Base-by-base conservation (phyloP, 1,140 invertebrate species). In the Pseudomyrmex concolor region DNA sequence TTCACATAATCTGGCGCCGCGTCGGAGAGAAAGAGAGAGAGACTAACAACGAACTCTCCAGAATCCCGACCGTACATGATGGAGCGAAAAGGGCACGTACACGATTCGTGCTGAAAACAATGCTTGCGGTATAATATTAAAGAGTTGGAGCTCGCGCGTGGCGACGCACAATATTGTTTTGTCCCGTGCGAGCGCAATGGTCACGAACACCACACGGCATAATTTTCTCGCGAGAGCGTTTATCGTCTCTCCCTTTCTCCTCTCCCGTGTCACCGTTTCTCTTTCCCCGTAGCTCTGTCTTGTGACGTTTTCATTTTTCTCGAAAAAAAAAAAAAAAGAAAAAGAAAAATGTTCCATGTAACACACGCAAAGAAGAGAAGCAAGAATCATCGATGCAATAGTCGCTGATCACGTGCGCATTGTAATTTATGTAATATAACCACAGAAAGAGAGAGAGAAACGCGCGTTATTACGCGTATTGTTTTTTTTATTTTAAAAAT, bases 41-140 rank as follows among this genome's bases (percentile, higher is more conserved):
- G 19, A 80, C 34, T 19, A 45, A 57, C 43, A 63, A 7, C n/a
- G 59, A 19, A 5, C 51, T 70, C 76, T 59, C 43, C 10, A 54
- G 76, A 80, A 78, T 78, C 64, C 45, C 54, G 43, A 64, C 57
- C 77, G 54, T 34, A 62, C 62, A 63, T 60, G 88, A 50, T 54
- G 57, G 8, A 62, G 84, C 73, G 72, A 85, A 89, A 83, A 70
- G 87, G 81, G 59, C 80, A 81, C 83, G 73, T 80, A 84, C 83
- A 68, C 82, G 88, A 86, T 89, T 89, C 88, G 88, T 89, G 88
- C 87, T 86, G 62, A 81, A 89, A 89, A 89, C 88, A 89, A 89
- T 89, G 87, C 70, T 19, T n/a, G 68, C 83, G 55, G 83, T 84
- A 84, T 84, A 85, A 74, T 86, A 82, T 86, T 89, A 86, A 88